These are phyloP conservation scores for Elmis aenea DNA, from an alignment of 2,888 invertebrate genomes.

Conservation along the genomic window DNA sequence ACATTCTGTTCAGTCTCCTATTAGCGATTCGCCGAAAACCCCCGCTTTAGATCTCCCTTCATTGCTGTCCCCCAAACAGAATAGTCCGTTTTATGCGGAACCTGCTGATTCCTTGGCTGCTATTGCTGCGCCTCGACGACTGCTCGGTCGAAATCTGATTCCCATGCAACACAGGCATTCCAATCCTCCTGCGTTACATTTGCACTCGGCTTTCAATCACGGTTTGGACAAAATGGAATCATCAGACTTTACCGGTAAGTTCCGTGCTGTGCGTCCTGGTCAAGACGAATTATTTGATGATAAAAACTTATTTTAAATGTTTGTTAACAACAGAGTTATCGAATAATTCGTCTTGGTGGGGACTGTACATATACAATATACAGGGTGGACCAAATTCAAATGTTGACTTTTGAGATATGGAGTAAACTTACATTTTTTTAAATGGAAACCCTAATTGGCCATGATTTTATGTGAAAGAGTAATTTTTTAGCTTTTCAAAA, in stretches of 20 bases:
- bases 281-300: too few species aligned
- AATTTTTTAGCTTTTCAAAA: too few species aligned
- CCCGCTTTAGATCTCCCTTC: slow-evolving; percentile 16
- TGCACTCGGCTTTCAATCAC: slow-evolving; percentile 34
- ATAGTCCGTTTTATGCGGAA: slow-evolving; percentile 85
- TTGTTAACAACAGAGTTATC: too few species aligned
- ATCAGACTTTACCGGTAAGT: slow-evolving; percentile 36
- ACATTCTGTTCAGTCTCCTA: slow-evolving; percentile 43
- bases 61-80: slow-evolving; percentile 55
- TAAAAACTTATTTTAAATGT: too few species aligned
- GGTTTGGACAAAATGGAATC: slow-evolving; percentile 47
- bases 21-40: slow-evolving; percentile 17
- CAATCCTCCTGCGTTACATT: slow-evolving; percentile 46
- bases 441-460: too few species aligned
- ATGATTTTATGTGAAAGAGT: too few species aligned
- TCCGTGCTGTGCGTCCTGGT: too few species aligned
- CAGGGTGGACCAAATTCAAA: too few species aligned
- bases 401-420: too few species aligned
- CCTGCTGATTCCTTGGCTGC: slow-evolving; percentile 79
- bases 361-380: too few species aligned
- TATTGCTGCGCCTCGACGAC: slow-evolving; percentile 41
- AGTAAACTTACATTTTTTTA: too few species aligned
- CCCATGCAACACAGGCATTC: slow-evolving; percentile 47
- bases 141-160: slow-evolving; percentile 32
- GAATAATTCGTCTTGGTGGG: too few species aligned